Evolutionary conservation across 2,113 vertebrate species (phyloP), one percentile per base, ranked within the genome.

Genomic region (Pelvicachromis taeniatus): DNA sequence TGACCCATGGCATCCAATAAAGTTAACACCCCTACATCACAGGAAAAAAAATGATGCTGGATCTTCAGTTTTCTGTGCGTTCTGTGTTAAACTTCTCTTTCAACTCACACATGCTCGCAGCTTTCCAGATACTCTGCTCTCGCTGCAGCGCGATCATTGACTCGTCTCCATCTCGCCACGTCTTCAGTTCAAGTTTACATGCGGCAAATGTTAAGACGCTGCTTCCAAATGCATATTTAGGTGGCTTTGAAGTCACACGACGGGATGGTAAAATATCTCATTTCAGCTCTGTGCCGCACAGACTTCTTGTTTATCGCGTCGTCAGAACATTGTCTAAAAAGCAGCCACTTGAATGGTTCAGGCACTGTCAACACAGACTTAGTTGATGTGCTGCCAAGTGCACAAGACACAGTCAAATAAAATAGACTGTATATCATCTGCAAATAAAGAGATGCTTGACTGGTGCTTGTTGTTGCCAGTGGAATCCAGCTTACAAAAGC

Each of bases 351-450:
- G 63, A 89, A 65, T 21, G 14, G 33, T 55, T 84, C 7, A 38
- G 48, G 5, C 52, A 53, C 84, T 87, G 90, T 92, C 88, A 92
- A 92, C 87, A 91, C 84, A 85, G 83, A 78, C 77, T 14, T 73
- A 9, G 91, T 84, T 93, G 83, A 94, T 89, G 85, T 89, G 19
- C 87, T 84, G 89, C 89, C 91, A 95, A 56, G 82, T 3, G 40
- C 84, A 91, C 85, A 90, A 63, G 73, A 89, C 87, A 89, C 85
- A 80, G 83, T 89, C 87, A 50, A 85, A 87, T 89, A 40, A 91
- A 93, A 82, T 68, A 80, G 83, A 89, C 81, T 80, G 92, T 89
- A 80, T 89, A 88, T 94, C 87, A 81, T 88, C 77, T 52, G 77
- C 73, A 79, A 81, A 83, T 84, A 90, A 87, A 82, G 82, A 89